Conservation (phyloP, 2,113 vertebrate genomes). For the Ibidorhyncha struthersii region DNA sequence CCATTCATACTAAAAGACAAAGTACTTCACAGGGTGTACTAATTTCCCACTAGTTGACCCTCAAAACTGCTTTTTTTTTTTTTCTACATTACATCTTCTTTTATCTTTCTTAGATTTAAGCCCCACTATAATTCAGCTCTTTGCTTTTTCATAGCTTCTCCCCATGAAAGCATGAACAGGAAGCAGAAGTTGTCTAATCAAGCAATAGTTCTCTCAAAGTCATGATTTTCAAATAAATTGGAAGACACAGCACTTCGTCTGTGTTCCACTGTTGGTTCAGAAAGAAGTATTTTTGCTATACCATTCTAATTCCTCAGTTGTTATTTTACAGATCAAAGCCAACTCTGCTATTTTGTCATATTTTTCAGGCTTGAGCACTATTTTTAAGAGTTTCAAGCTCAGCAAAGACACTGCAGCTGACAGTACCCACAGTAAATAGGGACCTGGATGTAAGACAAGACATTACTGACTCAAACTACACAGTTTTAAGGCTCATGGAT, state of each 20-base stretch:
- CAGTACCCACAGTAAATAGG: neutral
- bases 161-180: neutral
- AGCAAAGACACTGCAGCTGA: neutral
- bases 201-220: neutral
- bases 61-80: neutral
- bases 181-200: neutral
- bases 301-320: neutral
- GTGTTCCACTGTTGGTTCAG: neutral
- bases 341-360: neutral
- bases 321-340: neutral
- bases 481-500: neutral
- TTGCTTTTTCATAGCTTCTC: neutral
- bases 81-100: neutral
- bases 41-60: neutral
- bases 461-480: neutral
- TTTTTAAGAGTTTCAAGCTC: neutral
- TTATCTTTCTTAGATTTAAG: neutral
- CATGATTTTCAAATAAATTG: no score
- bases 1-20: neutral
- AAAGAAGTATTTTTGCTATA: neutral
- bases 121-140: neutral
- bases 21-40: rapidly evolving
- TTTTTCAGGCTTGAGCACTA: neutral
- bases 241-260: neutral
- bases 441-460: neutral